phyloP scores from a whole-genome alignment of 1,140 invertebrate genomes.

The Neodiprion lecontei region DNA sequence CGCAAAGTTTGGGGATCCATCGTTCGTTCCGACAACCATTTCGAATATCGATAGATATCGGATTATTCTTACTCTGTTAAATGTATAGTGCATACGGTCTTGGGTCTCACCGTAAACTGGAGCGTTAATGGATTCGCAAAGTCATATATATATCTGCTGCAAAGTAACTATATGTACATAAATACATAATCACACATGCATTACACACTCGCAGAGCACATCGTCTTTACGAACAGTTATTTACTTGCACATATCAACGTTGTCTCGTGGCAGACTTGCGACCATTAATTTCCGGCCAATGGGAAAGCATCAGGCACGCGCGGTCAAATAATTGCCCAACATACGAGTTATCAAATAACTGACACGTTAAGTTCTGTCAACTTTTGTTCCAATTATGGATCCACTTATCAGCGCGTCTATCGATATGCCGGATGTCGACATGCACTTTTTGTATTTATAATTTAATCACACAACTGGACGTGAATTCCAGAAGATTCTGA shows the following conservation, averaged over 20 bases:
- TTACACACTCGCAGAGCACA: background rate
- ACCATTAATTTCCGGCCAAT: background rate
- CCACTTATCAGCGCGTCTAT: no score
- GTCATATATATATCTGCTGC: background rate
- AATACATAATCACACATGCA: background rate
- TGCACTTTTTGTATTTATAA: no score
- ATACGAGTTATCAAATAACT: background rate
- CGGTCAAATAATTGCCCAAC: background rate
- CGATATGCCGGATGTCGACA: no score
- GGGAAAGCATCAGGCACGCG: background rate
- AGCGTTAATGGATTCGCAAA: background rate
- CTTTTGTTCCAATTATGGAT: no score
- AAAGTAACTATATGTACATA: no score
- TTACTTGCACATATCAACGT: background rate
- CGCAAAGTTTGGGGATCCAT: constrained; percentile 30
- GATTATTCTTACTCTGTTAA: no score
- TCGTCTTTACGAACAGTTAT: background rate
- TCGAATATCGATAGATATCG: background rate
- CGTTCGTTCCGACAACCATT: background rate
- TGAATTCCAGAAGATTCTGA: no score
- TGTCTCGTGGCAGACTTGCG: background rate
- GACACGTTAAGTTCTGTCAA: background rate
- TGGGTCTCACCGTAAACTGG: no score
- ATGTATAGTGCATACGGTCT: no score
- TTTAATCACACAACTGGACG: no score